Conservation (phyloP, 2,888 invertebrate genomes). For the Tanytarsus gracilentus region DNA sequence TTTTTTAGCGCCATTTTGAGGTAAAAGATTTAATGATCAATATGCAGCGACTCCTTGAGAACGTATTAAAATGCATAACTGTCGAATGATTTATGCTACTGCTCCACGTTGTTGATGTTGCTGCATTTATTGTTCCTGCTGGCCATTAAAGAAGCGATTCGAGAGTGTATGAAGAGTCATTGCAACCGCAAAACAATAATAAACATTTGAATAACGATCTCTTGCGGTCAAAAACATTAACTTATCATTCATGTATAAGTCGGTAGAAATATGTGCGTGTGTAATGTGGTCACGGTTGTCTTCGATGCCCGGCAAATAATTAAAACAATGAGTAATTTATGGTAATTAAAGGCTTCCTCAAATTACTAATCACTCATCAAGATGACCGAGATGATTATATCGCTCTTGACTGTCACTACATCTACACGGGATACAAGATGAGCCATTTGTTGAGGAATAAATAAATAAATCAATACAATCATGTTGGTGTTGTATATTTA, state of each 20-base stretch:
- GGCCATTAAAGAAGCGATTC: neutral
- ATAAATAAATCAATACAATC: too few species aligned
- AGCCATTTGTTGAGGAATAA: too few species aligned
- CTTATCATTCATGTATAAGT: neutral
- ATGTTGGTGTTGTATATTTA: too few species aligned
- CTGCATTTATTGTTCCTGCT: too few species aligned
- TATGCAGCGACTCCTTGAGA: too few species aligned
- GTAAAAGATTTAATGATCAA: too few species aligned
- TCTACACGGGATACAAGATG: too few species aligned
- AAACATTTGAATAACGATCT: constrained; percentile 27
- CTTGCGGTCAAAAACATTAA: constrained; percentile 27
- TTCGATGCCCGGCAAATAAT: constrained; percentile 14
- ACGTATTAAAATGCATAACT: constrained; percentile 18
- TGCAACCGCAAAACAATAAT: constrained; percentile 27
- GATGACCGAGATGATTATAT: too few species aligned
- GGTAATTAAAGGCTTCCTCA: constrained; percentile 29
- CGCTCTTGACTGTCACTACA: too few species aligned
- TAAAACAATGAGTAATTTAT: constrained; percentile 29
- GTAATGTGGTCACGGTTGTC: constrained; percentile 1
- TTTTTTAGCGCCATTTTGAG: too few species aligned
- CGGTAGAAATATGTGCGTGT: neutral
- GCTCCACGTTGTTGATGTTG: too few species aligned
- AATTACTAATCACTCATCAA: constrained; percentile 25
- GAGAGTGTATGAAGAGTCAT: neutral
- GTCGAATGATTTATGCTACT: constrained; percentile 19